These are phyloP conservation scores for Trichogramma evanescens DNA, from an alignment of 2,888 invertebrate species.

Conservation along the genomic window DNA sequence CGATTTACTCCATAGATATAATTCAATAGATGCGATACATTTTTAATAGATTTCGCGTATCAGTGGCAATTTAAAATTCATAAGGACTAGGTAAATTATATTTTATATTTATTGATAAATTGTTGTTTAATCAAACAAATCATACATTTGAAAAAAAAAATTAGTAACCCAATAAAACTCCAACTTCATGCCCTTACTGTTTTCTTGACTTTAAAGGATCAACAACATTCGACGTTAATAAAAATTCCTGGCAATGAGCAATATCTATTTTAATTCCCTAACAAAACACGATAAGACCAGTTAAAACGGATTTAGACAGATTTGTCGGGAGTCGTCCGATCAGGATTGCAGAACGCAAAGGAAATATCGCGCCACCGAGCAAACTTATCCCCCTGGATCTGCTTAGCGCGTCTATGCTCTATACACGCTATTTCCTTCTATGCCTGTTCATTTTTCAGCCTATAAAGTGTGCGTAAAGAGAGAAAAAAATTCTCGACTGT, in stretches of 20 bases:
- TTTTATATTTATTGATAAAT: neutral
- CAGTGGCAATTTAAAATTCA: too few relatives aligned
- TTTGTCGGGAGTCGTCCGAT: constrained; percentile 32
- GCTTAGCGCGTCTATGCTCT: constrained; percentile 3
- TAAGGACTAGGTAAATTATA: neutral
- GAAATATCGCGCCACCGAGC: neutral
- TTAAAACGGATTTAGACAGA: constrained; percentile 33
- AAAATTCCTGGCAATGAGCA: too few relatives aligned
- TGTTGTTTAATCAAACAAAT: neutral
- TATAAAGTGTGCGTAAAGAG: too few relatives aligned
- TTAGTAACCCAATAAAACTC: neutral
- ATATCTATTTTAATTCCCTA: neutral
- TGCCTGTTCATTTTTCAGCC: too few relatives aligned
- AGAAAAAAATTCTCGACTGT: too few relatives aligned
- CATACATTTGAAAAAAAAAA: neutral
- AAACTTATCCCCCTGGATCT: constrained; percentile 7
- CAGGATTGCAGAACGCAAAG: constrained; percentile 30
- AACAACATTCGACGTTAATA: too few relatives aligned
- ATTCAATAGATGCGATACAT: too few relatives aligned
- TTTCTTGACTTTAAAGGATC: too few relatives aligned
- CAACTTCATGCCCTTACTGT: too few relatives aligned
- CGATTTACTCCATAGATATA: too few relatives aligned
- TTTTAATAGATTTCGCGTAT: too few relatives aligned
- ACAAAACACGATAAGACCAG: constrained; percentile 15
- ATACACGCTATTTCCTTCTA: neutral